Base-by-base conservation (phyloP, 2,113 vertebrate genomes). In the Heptranchias perlo region DNA sequence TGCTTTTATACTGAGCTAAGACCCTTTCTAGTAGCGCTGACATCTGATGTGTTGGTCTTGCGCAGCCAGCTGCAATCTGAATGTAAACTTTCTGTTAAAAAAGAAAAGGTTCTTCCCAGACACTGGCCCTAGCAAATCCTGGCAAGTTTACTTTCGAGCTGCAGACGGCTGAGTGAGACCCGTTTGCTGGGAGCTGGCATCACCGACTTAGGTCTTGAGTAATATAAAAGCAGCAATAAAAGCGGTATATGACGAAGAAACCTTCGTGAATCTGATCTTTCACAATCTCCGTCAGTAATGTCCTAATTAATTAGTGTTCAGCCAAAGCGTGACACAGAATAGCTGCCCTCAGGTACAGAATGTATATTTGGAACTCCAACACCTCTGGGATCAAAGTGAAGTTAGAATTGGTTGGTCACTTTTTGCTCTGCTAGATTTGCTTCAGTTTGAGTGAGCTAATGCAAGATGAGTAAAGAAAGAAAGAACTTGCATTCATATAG, bases 61-160 rank as follows among this genome's bases (percentile, higher is more conserved):
- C 58, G 64, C 58, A 39, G 21, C 35, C 89, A 64, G 89, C 89
- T 62, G 35, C 58, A 39, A 93, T 64, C 89, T 61, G 35, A 93
- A 93, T 62, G 54, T 92, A 92, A 92, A 92, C 52, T 61, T 35
- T n/a, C 87, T 39, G n/a, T n/a, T 93, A 21, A 93, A 93, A 93
- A n/a, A 62, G 58, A 62, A 39, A 82, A 47, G 78, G 4, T 39
- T 82, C 78, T 82, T 82, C 39, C 14, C 78, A 47, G 78, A 82
- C 78, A 44, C 78, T 44, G 39, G 78, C 39, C 39, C 35, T 16
- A 2, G 18, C n/a, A 93, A 62, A 62, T 62, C 16, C 7, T 93
- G 89, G 54, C 89, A 93, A 93, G 35, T 39, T 93, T 23, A 39
- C 54, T 93, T 93, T n/a, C 58, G 3, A 39, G 89, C 54, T 93